phyloP scores from a whole-genome alignment of 2,888 invertebrate genomes.

The Phragmatobia fuliginosa region DNA sequence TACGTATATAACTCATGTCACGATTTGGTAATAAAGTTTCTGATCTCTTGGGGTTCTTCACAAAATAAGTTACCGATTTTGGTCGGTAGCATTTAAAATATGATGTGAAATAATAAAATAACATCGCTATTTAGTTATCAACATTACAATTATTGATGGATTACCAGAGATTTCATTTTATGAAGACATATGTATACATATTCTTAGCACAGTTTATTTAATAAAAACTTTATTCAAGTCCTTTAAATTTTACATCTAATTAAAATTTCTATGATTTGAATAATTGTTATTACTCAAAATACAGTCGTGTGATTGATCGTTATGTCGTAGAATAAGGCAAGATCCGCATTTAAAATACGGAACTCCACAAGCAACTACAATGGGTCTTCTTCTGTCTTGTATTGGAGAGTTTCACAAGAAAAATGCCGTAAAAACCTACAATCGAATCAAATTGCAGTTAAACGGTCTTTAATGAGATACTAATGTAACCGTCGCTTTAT shows the following conservation, averaged over 20 bases:
- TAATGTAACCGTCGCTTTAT: constrained; percentile 10
- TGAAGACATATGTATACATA: too few species aligned
- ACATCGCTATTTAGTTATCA: neutral
- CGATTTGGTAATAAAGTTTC: too few species aligned
- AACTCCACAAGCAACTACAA: neutral
- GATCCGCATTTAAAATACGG: neutral
- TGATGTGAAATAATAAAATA: neutral
- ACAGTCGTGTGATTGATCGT: neutral
- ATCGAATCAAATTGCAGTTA: constrained; percentile 19
- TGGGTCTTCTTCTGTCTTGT: neutral
- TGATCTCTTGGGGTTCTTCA: too few species aligned
- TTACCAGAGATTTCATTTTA: neutral
- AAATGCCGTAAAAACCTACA: neutral
- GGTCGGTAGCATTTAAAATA: neutral
- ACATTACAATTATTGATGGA: neutral
- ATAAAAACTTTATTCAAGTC: neutral
- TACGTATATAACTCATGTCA: neutral
- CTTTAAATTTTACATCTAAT: neutral
- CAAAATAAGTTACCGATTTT: neutral
- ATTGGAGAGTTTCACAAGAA: neutral
- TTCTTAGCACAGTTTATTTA: too few species aligned
- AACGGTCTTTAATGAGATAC: constrained; percentile 41
- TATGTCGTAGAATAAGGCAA: neutral
- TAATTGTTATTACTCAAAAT: neutral
- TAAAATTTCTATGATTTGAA: neutral